Conservation (phyloP, 2,888 invertebrate genomes). For the Caenorhabditis parvicauda region DNA sequence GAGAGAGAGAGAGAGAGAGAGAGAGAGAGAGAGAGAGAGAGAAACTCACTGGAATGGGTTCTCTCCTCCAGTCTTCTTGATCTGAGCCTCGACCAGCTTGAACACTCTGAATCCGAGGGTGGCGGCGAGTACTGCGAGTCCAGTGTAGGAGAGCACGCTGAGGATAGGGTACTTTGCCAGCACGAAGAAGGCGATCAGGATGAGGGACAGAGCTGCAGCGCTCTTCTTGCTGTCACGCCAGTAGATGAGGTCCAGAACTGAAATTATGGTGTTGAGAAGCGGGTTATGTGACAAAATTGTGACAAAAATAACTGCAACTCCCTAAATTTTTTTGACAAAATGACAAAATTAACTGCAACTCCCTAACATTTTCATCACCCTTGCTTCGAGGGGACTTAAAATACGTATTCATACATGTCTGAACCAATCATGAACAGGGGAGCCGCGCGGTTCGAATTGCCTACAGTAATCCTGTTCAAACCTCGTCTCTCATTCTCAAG, state of each 20-base stretch:
- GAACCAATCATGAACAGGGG: no score
- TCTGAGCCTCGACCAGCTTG: slow-evolving; percentile 51
- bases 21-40: background rate
- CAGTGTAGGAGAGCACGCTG: slow-evolving; percentile 82
- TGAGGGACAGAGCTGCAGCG: slow-evolving; percentile 86
- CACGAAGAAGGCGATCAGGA: slow-evolving; percentile 83
- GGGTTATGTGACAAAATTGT: no score
- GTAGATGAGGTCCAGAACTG: slow-evolving; percentile 75
- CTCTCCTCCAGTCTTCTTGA: slow-evolving; percentile 86
- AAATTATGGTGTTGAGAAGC: no score
- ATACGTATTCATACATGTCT: no score
- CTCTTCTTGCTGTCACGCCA: slow-evolving; percentile 95
- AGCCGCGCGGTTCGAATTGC: no score
- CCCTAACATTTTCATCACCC: background rate
- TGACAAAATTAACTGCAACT: background rate
- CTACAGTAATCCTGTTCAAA: no score
- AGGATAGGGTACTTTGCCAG: slow-evolving; percentile 71
- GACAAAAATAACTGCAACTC: no score
- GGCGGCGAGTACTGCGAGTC: slow-evolving; percentile 79
- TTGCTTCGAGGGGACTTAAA: background rate
- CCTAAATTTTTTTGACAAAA: background rate
- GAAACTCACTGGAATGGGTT: slow-evolving; percentile 90
- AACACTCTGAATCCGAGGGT: slow-evolving; percentile 77
- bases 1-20: background rate
- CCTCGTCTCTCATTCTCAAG: no score